Evolutionary conservation across 92 coral and sea anemone genomes (phyloP).

Genomic region (Micromussa lordhowensis): DNA sequence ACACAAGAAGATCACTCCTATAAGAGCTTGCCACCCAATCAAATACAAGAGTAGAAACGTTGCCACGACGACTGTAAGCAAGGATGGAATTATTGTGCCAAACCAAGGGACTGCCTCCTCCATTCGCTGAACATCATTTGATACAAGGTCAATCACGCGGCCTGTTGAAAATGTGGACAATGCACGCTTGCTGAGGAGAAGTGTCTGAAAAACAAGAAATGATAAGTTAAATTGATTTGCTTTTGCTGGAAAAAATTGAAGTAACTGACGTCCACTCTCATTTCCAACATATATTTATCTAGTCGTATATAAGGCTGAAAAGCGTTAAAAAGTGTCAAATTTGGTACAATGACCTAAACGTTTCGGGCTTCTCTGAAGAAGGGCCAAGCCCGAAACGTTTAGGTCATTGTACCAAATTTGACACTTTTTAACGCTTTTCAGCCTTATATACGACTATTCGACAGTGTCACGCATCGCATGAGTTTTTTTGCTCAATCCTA

Average conservation of each 20-base stretch:
- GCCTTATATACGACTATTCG: no score
- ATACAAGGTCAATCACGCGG: slow-evolving; percentile 16
- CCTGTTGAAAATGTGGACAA: not conserved
- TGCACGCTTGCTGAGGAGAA: not conserved
- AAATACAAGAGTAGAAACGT: not conserved
- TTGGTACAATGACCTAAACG: no score
- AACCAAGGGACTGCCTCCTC: not conserved
- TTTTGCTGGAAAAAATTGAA: not conserved
- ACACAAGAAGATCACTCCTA: slow-evolving; percentile 19
- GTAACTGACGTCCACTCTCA: not conserved
- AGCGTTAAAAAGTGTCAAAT: no score
- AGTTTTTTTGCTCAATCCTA: no score
- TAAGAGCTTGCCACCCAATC: slow-evolving; percentile 3
- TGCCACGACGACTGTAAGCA: no score
- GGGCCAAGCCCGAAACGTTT: no score
- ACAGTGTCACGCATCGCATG: no score
- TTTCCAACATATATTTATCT: not conserved
- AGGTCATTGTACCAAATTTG: no score
- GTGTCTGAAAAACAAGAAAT: not conserved
- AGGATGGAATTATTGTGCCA: no score
- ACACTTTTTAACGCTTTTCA: no score
- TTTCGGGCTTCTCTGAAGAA: no score
- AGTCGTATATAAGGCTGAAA: no score
- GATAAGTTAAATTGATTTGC: not conserved
- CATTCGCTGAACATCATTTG: slow-evolving; percentile 18